Conservation (phyloP, 2,888 invertebrate species). For the Luperina testacea region DNA sequence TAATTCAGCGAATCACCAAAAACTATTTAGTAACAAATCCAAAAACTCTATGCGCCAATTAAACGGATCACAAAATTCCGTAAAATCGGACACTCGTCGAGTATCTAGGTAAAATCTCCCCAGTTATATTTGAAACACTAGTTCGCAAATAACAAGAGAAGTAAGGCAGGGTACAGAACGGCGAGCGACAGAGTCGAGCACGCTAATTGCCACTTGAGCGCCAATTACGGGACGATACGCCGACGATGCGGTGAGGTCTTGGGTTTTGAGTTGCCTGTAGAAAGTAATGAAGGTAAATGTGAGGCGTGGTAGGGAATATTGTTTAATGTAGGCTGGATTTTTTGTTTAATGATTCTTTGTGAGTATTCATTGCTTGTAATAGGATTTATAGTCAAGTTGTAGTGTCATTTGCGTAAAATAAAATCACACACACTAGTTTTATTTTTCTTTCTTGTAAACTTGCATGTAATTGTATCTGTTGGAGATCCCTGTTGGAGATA, state of each 20-base stretch:
- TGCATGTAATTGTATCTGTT: not conserved
- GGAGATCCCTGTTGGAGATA: too few relatives aligned
- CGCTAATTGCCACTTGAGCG: slow-evolving; percentile 87
- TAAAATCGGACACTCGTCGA: slow-evolving; percentile 57
- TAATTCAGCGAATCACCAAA: not conserved
- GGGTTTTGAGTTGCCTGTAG: slow-evolving; percentile 60
- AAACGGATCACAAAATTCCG: slow-evolving; percentile 44
- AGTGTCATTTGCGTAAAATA: not conserved
- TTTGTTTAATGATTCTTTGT: slow-evolving; percentile 25
- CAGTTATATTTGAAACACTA: slow-evolving; percentile 71
- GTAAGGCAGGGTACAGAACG: slow-evolving; percentile 69
- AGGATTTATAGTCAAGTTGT: not conserved
- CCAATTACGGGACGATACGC: slow-evolving; percentile 84
- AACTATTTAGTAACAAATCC: slow-evolving; percentile 2
- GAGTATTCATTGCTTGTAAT: not conserved
- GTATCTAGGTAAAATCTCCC: slow-evolving; percentile 43
- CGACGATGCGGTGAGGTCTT: slow-evolving; percentile 65
- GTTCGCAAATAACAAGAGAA: slow-evolving; percentile 72
- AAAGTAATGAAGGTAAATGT: slow-evolving; percentile 64
- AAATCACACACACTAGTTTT: not conserved
- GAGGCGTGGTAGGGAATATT: slow-evolving; percentile 51
- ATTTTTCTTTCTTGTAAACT: not conserved
- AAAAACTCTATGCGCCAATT: slow-evolving; percentile 44
- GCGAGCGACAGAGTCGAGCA: slow-evolving; percentile 80
- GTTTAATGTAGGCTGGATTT: slow-evolving; percentile 5